These are phyloP conservation scores for Pristionchus arcanus DNA, from an alignment of 2,888 invertebrate species.

Conservation along the genomic window DNA sequence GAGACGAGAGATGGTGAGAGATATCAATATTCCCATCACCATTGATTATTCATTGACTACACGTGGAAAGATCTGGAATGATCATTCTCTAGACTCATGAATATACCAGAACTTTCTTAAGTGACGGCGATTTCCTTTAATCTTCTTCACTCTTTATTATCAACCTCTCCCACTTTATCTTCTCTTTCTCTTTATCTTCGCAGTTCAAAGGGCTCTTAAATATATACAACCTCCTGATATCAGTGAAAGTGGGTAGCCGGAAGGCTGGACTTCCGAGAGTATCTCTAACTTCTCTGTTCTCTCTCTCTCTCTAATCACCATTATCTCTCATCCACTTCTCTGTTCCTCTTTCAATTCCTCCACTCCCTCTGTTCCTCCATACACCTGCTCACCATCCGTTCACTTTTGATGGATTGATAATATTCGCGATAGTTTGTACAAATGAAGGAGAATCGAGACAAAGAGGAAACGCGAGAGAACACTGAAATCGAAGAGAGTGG, in stretches of 20 bases:
- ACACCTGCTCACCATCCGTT: background rate
- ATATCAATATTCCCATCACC: background rate
- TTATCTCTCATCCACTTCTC: background rate
- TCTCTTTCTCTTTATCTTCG: background rate
- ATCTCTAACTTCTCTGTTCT: background rate
- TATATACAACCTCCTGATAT: conserved; percentile 6
- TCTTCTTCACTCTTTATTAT: background rate
- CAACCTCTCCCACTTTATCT: background rate
- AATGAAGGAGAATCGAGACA: background rate
- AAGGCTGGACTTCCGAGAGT: background rate
- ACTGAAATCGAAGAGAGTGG: conserved; percentile 9
- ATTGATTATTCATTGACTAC: background rate
- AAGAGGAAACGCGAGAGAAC: background rate
- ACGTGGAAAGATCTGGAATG: background rate
- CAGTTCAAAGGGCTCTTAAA: conserved; percentile 32
- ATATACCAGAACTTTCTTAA: background rate
- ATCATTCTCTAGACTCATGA: background rate
- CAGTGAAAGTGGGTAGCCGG: conserved; percentile 46
- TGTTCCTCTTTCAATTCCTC: background rate
- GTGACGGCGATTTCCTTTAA: background rate
- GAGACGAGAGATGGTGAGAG: background rate
- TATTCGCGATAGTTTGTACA: background rate
- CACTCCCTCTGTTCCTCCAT: background rate
- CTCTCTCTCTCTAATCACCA: background rate
- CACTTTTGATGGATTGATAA: conserved; percentile 39